Evolutionary conservation across 2,113 vertebrate species (phyloP).

Genomic region (Dipodomys spectabilis): DNA sequence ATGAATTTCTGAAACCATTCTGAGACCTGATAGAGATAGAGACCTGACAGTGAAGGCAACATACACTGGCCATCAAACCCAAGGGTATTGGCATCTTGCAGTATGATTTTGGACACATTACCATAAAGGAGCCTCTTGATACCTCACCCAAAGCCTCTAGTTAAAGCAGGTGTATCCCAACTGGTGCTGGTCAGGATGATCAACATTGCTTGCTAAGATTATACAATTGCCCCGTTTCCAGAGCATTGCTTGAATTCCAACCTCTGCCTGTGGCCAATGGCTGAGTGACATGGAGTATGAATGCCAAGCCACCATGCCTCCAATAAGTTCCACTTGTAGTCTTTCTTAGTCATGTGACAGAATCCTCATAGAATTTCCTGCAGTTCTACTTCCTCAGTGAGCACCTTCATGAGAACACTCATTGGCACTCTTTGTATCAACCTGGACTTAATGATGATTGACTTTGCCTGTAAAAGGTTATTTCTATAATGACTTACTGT

Average conservation of each 20-base stretch:
- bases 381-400: not conserved
- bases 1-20: constrained; percentile 3
- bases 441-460: not conserved
- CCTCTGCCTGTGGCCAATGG: not conserved
- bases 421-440: not conserved
- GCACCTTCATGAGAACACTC: not conserved
- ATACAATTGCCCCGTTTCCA: not conserved
- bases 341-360: not conserved
- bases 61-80: not conserved
- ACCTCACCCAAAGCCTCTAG: not conserved
- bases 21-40: not conserved
- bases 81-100: not conserved
- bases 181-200: not conserved
- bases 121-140: not conserved
- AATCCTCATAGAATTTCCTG: not conserved
- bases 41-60: not conserved
- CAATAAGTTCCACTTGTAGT: not conserved
- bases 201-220: not conserved
- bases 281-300: not conserved
- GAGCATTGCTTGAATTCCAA: not conserved
- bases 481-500: not conserved
- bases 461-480: not conserved
- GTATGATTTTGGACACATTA: too few relatives aligned
- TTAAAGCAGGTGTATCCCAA: not conserved
- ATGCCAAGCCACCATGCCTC: not conserved